These are phyloP conservation scores for Drosophila testacea DNA, from an alignment of 2,888 invertebrate genomes.

Conservation along the genomic window DNA sequence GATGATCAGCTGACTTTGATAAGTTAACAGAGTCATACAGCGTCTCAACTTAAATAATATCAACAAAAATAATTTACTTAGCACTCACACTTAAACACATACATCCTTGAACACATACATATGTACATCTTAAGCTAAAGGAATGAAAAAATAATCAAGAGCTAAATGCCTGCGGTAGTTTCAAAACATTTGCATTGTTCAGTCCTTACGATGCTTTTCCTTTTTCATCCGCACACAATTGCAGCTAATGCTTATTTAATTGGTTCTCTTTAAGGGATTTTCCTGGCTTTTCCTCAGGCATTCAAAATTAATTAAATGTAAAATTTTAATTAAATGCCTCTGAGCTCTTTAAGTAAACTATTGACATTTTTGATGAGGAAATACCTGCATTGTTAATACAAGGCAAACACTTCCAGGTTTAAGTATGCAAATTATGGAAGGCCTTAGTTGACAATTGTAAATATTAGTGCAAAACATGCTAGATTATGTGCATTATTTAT, in stretches of 20 bases:
- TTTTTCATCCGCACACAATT: conserved; percentile 1
- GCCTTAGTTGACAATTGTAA: conserved; percentile 9
- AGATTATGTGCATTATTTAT: conserved; percentile 39
- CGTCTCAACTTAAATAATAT: too few species aligned
- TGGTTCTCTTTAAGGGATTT: conserved; percentile 55
- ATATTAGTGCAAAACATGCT: conserved; percentile 4
- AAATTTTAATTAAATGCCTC: conserved; percentile 42
- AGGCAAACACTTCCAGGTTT: conserved; percentile 1
- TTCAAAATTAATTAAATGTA: conserved; percentile 45
- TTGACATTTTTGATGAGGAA: background rate
- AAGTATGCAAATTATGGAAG: conserved; percentile 13
- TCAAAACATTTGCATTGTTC: conserved; percentile 35
- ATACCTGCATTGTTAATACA: background rate
- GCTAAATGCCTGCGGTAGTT: conserved; percentile 31
- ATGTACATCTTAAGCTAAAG: conserved; percentile 15
- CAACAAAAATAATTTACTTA: background rate
- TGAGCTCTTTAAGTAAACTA: conserved; percentile 1
- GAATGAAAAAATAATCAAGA: conserved; percentile 36
- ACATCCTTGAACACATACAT: conserved; percentile 23
- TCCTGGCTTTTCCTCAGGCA: conserved; percentile 21
- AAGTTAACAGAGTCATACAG: background rate
- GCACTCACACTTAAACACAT: conserved; percentile 16
- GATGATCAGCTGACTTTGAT: background rate
- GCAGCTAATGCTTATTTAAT: conserved; percentile 69
- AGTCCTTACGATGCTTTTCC: conserved; percentile 17